Percentiles rank a stretch among this genome's conserved stretches.
phyloP scores from a whole-genome alignment of 2,113 vertebrate genomes.

The Chloropsis hardwickii region DNA sequence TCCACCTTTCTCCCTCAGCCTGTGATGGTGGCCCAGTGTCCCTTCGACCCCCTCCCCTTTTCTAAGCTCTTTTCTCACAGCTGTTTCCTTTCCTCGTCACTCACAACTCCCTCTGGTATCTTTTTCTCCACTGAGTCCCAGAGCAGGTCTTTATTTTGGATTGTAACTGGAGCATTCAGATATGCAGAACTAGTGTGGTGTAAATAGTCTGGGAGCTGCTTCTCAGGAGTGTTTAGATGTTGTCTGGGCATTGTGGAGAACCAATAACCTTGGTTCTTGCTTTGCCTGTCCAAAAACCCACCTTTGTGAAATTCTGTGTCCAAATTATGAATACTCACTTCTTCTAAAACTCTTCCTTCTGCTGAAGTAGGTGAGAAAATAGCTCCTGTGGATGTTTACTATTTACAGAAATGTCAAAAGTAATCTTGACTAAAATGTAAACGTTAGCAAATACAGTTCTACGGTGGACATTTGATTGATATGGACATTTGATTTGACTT shows the following conservation, averaged over 20 bases:
- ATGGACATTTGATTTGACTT: background rate
- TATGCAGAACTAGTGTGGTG: background rate
- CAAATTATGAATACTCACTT: background rate
- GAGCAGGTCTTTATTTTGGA: background rate
- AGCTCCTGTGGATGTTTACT: background rate
- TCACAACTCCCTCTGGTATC: background rate
- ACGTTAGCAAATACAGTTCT: background rate
- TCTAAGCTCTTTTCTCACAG: accelerated
- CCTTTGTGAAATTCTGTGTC: background rate
- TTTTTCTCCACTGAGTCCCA: background rate
- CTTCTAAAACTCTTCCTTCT: background rate
- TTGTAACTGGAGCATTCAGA: background rate
- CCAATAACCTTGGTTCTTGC: background rate
- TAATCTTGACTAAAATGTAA: background rate
- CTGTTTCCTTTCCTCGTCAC: background rate
- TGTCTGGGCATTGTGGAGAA: background rate
- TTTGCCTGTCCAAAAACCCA: background rate
- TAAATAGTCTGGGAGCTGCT: background rate
- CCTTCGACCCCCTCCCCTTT: accelerated
- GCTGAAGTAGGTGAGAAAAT: background rate
- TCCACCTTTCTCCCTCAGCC: background rate
- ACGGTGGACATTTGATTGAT: background rate
- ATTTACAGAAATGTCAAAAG: background rate
- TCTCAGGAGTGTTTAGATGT: background rate
- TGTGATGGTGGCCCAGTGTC: accelerated